Evolutionary conservation across 2,888 invertebrate species (phyloP).

Genomic region (Melieria picta): DNA sequence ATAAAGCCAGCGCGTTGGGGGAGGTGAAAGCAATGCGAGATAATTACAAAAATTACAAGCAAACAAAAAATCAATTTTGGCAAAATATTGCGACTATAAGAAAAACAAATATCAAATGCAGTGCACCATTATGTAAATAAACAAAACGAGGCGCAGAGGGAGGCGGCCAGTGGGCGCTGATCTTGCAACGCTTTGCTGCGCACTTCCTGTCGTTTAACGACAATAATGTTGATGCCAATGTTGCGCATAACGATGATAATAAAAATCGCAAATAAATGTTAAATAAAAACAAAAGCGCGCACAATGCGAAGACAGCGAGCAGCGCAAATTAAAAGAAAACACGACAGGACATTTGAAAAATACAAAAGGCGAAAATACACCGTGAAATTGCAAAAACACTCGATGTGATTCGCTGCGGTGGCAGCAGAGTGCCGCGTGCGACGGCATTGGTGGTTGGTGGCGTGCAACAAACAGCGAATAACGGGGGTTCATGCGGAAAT

Average conservation of each 20-base stretch:
- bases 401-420: conserved; percentile 55
- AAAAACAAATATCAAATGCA: conserved; percentile 21
- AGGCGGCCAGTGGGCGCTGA: too few species aligned
- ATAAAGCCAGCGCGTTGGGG: not conserved
- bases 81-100: conserved; percentile 31
- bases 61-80: conserved; percentile 38
- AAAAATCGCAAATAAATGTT: conserved; percentile 14
- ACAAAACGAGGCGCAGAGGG: too few species aligned
- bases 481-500: too few species aligned
- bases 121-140: too few species aligned
- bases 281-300: conserved; percentile 4
- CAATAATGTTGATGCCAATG: not conserved
- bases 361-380: conserved; percentile 31
- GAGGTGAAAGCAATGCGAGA: not conserved
- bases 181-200: too few species aligned
- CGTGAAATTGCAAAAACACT: conserved; percentile 59
- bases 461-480: too few species aligned
- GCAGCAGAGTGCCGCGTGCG: too few species aligned
- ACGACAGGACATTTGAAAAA: too few species aligned
- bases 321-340: not conserved
- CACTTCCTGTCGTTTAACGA: not conserved
- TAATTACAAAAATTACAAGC: conserved; percentile 37
- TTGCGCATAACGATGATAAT: conserved; percentile 4
- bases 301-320: conserved; percentile 27
- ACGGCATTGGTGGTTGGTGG: too few species aligned